Percentiles rank a stretch among this genome's conserved stretches.
Evolutionary conservation across 2,797 vertebrate species (phyloP).

Genomic region (Oreochromis mossambicus): DNA sequence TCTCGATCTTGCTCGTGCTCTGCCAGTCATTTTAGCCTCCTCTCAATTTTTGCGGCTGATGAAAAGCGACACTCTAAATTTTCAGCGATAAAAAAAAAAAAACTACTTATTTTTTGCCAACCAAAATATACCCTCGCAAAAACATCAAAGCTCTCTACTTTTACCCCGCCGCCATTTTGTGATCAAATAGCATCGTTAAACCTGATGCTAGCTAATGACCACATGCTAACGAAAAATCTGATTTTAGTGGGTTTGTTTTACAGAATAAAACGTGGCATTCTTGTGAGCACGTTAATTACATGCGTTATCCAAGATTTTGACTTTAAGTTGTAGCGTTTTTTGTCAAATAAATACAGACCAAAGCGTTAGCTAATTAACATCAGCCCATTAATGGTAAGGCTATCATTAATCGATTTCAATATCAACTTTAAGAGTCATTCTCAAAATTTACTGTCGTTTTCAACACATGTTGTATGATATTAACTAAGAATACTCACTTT

Average conservation of each 20-base stretch:
- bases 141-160: background rate
- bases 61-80: background rate
- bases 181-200: background rate
- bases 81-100: background rate
- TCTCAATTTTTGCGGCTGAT: background rate
- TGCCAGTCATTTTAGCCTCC: background rate
- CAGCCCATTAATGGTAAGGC: background rate
- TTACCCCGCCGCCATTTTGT: background rate
- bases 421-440: background rate
- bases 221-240: background rate
- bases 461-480: background rate
- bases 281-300: background rate
- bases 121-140: background rate
- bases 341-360: background rate
- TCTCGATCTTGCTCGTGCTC: conserved; percentile 84
- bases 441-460: background rate
- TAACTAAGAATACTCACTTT: background rate
- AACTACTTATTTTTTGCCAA: background rate
- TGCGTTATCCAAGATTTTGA: background rate
- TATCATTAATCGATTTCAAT: background rate
- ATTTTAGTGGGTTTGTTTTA: background rate
- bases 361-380: background rate
- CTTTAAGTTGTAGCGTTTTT: background rate
- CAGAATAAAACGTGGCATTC: background rate
- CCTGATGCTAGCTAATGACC: background rate